Evolutionary conservation across 2,888 invertebrate species (phyloP).

Genomic region (Monopis laevigella): DNA sequence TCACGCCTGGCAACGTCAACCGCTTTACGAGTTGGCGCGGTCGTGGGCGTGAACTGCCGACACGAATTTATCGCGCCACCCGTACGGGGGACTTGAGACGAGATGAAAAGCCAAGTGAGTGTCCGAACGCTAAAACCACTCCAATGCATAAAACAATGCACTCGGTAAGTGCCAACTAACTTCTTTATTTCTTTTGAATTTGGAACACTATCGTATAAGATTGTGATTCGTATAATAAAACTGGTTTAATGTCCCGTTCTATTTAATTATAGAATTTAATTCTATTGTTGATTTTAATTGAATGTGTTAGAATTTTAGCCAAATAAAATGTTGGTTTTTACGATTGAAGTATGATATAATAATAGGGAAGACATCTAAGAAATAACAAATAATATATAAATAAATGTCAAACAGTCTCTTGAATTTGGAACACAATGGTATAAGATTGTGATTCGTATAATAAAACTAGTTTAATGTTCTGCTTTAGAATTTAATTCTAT

Average conservation of each 20-base stretch:
- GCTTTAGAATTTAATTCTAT: too few relatives aligned
- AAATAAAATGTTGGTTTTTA: too few relatives aligned
- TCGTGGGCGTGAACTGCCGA: slow-evolving; percentile 38
- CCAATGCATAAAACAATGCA: slow-evolving; percentile 41
- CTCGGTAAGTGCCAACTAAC: slow-evolving; percentile 8
- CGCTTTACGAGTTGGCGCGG: slow-evolving; percentile 44
- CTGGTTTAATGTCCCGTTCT: too few relatives aligned
- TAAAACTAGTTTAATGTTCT: too few relatives aligned
- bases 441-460: slow-evolving; percentile 5
- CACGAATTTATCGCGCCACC: slow-evolving; percentile 39
- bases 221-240: slow-evolving; percentile 5
- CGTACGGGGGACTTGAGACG: slow-evolving; percentile 31
- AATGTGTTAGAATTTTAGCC: too few relatives aligned
- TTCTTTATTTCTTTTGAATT: slow-evolving; percentile 6
- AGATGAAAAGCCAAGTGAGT: slow-evolving; percentile 17
- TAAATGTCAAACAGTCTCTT: too few relatives aligned
- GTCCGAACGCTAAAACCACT: slow-evolving; percentile 26
- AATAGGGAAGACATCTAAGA: too few relatives aligned
- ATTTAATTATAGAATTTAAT: too few relatives aligned
- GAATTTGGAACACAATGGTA: slow-evolving; percentile 6
- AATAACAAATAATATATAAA: too few relatives aligned
- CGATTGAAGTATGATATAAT: too few relatives aligned
- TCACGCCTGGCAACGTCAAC: slow-evolving; percentile 35
- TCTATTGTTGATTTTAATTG: too few relatives aligned
- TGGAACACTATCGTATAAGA: slow-evolving; percentile 6